Evolutionary conservation across 2,797 vertebrate species (phyloP), one percentile per base, ranked within the genome.

Genomic region (Catostomus latipinnis): DNA sequence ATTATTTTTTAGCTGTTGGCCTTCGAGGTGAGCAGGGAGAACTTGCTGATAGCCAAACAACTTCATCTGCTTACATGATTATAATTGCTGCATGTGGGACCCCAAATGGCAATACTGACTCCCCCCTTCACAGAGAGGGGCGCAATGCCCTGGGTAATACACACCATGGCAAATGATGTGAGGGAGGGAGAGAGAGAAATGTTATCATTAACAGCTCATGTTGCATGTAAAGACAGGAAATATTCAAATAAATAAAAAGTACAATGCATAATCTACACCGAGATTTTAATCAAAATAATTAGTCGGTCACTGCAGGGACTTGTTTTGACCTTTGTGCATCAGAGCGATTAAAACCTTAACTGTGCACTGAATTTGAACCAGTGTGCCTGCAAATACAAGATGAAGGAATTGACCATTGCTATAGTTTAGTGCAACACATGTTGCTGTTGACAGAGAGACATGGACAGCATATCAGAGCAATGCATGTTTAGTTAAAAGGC

Each of bases 71-170:
- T 88, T 86, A 84, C 82, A 82, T 82, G 80, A 81, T 72, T 77
- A 88, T 92, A 92, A 93, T 91, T 92, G 87, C 89, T 74, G 88
- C 88, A 86, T 90, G 88, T 86, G 92, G 89, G 87, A 92, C 89
- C 16, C 58, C 48, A 56, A 80, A 81, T 65, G 46, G 0, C 72
- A 67, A 81, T 77, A 84, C 63, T n/a, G 78, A 10, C 71, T 76
- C 78, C 76, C 88, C 76, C 71, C 84, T 88, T 81, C 85, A 61
- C 48, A 84, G 87, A 87, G 34, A 73, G 66, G 78, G 75, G 80
- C 65, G 16, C 82, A 84, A 87, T 72, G 81, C 85, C 84, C 88
- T 85, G 87, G 86, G 87, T 89, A 89, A 87, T 87, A 69, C 76
- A 67, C 79, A 61, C 60, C 6, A 14, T 71, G 68, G 66, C 16